Evolutionary conservation across 2,888 invertebrate species (phyloP), one percentile per base, ranked within the genome.

Genomic region (Sabellastarte sp.): DNA sequence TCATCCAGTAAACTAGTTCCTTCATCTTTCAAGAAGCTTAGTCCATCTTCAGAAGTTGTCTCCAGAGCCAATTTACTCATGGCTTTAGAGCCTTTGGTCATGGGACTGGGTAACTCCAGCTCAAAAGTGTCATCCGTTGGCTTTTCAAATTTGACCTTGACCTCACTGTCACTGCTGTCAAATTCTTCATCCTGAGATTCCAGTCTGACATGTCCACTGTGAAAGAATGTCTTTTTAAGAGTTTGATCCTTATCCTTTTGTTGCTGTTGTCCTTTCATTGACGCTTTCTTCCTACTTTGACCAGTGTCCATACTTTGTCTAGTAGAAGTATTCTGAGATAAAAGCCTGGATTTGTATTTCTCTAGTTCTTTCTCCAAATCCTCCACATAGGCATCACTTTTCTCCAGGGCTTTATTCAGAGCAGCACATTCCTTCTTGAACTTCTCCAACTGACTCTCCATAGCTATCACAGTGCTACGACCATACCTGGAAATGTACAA

Each of bases 311-410:
- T 41, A 15, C 10, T 20, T 41, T 41, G 41, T 20, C 41, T 41
- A 20, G 10, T 10, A 20, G 41, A 41, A n/a, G n/a, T n/a, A n/a
- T n/a, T n/a, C n/a, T n/a, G n/a, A n/a, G n/a, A n/a, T n/a, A n/a
- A n/a, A n/a, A n/a, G n/a, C n/a, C n/a, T n/a, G n/a, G n/a, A n/a
- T n/a, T n/a, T n/a, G 10, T 30, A 24, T 30, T 29, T 26, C 50
- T 61, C 66, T n/a, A 76, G 65, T 50, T 77, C 74, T 30, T 73
- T 67, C 69, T 80, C 73, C 28, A 82, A 66, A 20, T 77, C 77
- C 60, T 81, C 80, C 52, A 81, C 77, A 64, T 80, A 78, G 33
- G 74, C 68, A 61, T 82, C 82, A 67, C 79, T 80, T 58, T 74
- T 69, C 61, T 79, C 77, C 51, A 82, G 65, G 10, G 81, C 81